Percentiles rank a stretch among this genome's conserved stretches.
Evolutionary conservation across 2,113 vertebrate genomes (phyloP).

Genomic region (Colius striatus): DNA sequence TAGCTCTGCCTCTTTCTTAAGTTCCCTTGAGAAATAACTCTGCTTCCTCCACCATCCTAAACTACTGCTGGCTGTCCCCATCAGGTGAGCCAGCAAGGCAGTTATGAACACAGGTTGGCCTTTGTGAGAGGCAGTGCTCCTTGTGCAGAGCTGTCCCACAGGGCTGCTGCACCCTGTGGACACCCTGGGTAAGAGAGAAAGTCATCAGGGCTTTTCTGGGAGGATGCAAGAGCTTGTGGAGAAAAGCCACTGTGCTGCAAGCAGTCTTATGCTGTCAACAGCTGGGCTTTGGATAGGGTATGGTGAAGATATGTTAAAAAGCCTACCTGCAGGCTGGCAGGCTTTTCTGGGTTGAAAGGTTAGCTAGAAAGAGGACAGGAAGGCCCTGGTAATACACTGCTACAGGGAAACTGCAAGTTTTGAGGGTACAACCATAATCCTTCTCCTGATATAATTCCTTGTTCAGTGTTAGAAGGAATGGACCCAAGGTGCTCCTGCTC

Average conservation of each 20-base stretch:
- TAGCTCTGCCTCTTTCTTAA: neutral
- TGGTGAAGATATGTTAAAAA: neutral
- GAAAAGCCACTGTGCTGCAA: neutral
- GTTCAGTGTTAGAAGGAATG: neutral
- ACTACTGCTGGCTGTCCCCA: neutral
- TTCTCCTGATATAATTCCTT: neutral
- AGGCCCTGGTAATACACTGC: neutral
- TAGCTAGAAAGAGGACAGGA: neutral
- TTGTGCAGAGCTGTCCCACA: neutral
- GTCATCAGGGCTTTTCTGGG: neutral
- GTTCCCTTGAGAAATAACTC: neutral
- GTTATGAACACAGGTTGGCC: neutral
- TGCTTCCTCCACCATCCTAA: neutral
- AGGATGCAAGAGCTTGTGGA: neutral
- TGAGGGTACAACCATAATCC: neutral
- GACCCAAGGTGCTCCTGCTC: neutral
- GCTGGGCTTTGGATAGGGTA: neutral
- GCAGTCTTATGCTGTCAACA: neutral
- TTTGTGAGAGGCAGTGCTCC: neutral
- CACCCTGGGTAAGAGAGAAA: neutral
- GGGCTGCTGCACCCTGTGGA: neutral
- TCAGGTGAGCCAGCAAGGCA: accelerated
- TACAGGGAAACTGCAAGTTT: neutral
- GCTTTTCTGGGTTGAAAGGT: neutral
- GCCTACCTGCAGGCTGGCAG: neutral